Evolutionary conservation across 2,113 vertebrate species (phyloP).

Genomic region (Brachypteracias leptosomus): DNA sequence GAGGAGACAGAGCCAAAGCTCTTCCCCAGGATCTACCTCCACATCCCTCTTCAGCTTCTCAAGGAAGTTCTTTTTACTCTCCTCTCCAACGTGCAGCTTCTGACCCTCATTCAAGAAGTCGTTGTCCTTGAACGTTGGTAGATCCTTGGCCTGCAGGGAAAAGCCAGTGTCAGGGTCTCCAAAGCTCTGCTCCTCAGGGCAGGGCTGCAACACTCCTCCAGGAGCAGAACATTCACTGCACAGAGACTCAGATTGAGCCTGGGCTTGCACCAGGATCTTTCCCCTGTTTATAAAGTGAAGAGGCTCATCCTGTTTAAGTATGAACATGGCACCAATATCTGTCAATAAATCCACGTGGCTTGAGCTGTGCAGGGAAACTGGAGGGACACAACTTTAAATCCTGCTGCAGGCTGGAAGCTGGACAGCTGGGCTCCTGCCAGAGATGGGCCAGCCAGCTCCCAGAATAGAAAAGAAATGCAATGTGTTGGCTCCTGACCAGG

Average conservation of each 20-base stretch:
- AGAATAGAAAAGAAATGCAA: not conserved
- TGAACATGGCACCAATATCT: accelerated
- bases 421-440: not conserved
- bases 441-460: not conserved
- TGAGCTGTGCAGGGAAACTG: not conserved
- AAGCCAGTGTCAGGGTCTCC: not conserved
- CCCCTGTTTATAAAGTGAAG: not conserved
- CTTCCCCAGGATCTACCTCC: constrained; percentile 75
- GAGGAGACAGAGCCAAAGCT: not conserved
- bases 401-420: not conserved
- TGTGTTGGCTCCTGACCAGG: not conserved
- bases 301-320: not conserved
- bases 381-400: not conserved
- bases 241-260: accelerated
- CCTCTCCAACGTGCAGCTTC: constrained; percentile 90
- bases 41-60: constrained; percentile 93
- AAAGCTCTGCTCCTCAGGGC: accelerated
- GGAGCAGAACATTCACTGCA: accelerated
- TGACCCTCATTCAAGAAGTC: constrained; percentile 96
- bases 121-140: constrained; percentile 96
- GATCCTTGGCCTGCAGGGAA: constrained; percentile 86
- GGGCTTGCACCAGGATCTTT: not conserved
- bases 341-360: accelerated
- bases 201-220: not conserved
- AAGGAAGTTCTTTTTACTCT: constrained; percentile 93